A percentile compares a stretch with the other conserved stretches of the same genome.
Conservation (phyloP, 1,140 invertebrate species). For the Drosophila dunni region DNA sequence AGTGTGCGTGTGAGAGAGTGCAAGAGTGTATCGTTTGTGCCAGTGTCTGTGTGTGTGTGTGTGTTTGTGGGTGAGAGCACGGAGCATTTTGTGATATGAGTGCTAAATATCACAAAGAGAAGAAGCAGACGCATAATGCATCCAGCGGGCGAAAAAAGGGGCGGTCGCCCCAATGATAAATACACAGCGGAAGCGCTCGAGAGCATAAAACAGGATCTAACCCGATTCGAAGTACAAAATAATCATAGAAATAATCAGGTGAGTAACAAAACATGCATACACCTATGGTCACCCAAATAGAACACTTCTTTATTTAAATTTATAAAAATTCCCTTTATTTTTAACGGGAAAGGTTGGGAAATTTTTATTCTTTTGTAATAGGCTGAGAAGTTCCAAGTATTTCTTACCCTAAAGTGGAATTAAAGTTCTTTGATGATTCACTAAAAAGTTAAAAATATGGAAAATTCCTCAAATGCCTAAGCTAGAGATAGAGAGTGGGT, state of each 20-base stretch:
- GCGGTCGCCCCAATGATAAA: conserved; percentile 84
- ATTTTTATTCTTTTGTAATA: background rate
- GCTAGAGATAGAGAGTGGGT: background rate
- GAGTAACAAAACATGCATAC: conserved; percentile 10
- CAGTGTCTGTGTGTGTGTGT: background rate
- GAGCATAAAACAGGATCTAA: conserved; percentile 84
- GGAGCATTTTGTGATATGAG: conserved; percentile 81
- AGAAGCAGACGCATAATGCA: conserved; percentile 78
- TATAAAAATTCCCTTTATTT: background rate
- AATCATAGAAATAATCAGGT: conserved; percentile 84
- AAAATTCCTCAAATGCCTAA: background rate
- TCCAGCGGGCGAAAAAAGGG: conserved; percentile 84
- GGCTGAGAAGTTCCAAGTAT: background rate
- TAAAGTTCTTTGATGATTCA: conserved; percentile 8
- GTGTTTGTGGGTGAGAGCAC: conserved; percentile 23
- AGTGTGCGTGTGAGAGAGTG: conserved; percentile 4
- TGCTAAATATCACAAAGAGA: conserved; percentile 75
- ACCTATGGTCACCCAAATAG: too few species aligned
- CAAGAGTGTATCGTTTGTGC: background rate
- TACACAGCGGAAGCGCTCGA: conserved; percentile 82
- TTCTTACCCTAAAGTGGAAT: background rate
- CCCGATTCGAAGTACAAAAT: conserved; percentile 82
- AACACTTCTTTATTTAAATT: too few species aligned
- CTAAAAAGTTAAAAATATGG: background rate
- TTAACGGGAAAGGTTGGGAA: too few species aligned